Evolutionary conservation across 2,113 vertebrate genomes (phyloP), one percentile per base, ranked within the genome.

Genomic region (Gymnogyps californianus): DNA sequence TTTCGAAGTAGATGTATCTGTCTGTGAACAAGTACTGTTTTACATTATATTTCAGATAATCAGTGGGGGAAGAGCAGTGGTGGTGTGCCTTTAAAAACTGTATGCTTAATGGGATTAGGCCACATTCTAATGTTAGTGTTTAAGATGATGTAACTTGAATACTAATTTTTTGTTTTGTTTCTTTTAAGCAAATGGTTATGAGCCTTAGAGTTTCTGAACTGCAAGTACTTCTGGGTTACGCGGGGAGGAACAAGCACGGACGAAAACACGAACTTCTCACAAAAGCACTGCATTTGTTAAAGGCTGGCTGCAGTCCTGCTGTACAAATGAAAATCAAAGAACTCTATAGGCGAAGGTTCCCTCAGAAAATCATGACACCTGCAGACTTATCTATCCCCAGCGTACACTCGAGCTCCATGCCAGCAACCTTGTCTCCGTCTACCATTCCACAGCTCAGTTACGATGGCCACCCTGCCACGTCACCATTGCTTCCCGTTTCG

Each of bases 271-370:
- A 99, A 99, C 99, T 99, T 84, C 98, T 99, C 84, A 99, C 99
- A 71, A 99, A 99, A 98, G 99, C 99, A 19, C 98, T 99, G 92
- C 99, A 99, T 90, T 98, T 99, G 97, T 98, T 99, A 94, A 99
- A 99, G 98, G 98, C 98, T 25, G 99, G 99, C 98, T 99, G 99
- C 98, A 99, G 99, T 94, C 99, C 99, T 44, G 99, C 99, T 54
- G 99, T 99, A 34, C 99, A 99, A 97, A 99, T 99, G 99, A 99
- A 99, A 98, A 99, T 99, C 98, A 99, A 99, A 98, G 99, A 99
- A 98, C 99, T 99, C 70, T 99, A 99, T 97, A 98, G 99, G 94
- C 98, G 99, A 40, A 98, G 99, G 93, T 99, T 99, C 96, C 99
- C 99, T 13, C 99, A 99, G 98, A 99, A 99, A 97, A 99, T 99